Percentiles rank a stretch among this genome's conserved stretches.
These are phyloP conservation scores for Diplosoma virens DNA, from an alignment of 23 tunicate species.

Conservation along the genomic window DNA sequence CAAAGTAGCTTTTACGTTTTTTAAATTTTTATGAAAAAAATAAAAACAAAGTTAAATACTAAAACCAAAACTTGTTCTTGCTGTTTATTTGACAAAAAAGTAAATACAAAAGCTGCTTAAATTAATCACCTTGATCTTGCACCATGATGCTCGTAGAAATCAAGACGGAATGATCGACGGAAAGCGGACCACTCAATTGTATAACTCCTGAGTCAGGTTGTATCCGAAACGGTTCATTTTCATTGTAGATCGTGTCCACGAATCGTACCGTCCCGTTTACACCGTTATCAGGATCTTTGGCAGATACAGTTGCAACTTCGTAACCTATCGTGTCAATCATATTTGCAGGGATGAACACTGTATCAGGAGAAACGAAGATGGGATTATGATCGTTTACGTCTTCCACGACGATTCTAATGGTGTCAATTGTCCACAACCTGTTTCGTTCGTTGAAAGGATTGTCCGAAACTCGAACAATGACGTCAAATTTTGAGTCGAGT, in stretches of 20 bases:
- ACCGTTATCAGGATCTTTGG: slow-evolving; percentile 53
- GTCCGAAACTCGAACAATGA: slow-evolving; percentile 32
- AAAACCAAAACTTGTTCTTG: too few relatives aligned
- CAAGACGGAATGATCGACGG: not conserved
- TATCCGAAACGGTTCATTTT: not conserved
- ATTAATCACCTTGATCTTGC: slow-evolving; percentile 32
- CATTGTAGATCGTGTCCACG: not conserved
- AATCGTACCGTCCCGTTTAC: slow-evolving; percentile 50
- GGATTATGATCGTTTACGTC: slow-evolving; percentile 73
- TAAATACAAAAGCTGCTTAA: not conserved
- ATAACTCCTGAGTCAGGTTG: slow-evolving; percentile 33
- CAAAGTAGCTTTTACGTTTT: too few relatives aligned
- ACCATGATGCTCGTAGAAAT: slow-evolving; percentile 17
- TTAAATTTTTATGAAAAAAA: too few relatives aligned
- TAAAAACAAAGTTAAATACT: not conserved
- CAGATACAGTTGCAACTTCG: slow-evolving; percentile 34
- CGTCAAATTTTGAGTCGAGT: slow-evolving; percentile 29
- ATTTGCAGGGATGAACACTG: slow-evolving; percentile 23
- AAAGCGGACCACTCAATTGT: not conserved
- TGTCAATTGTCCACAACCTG: not conserved
- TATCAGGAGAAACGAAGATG: slow-evolving; percentile 26
- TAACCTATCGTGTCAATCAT: slow-evolving; percentile 16
- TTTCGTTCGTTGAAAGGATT: slow-evolving; percentile 16
- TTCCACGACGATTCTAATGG: slow-evolving; percentile 23
- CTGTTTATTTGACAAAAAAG: not conserved